These are phyloP conservation scores for Nestor notabilis DNA, from an alignment of 2,113 vertebrate genomes.

Conservation along the genomic window DNA sequence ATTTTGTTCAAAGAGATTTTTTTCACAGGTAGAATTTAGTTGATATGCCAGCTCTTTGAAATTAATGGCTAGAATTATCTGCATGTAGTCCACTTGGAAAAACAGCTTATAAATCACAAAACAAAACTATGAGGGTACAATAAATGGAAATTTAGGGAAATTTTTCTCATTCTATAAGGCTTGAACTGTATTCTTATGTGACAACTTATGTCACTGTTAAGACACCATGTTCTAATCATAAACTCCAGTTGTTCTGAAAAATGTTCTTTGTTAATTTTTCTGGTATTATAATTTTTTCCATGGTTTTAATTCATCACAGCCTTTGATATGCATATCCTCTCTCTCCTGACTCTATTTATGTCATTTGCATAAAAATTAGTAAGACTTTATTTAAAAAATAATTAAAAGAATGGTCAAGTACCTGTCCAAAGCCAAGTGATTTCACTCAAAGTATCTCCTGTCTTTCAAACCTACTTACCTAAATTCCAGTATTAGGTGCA, in stretches of 20 bases:
- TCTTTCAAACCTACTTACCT: not conserved
- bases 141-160: not conserved
- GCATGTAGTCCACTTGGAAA: not conserved
- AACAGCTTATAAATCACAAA: not conserved
- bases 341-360: not conserved
- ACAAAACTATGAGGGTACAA: not conserved
- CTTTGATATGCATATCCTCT: not conserved
- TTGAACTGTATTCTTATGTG: not conserved
- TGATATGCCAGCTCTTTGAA: not conserved
- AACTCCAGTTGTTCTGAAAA: not conserved
- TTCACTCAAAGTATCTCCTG: not conserved
- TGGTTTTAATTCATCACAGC: not conserved
- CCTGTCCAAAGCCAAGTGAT: not conserved
- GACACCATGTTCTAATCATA: not conserved
- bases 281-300: not conserved
- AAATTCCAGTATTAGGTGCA: not conserved
- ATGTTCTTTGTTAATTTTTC: not conserved
- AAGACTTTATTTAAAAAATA: not conserved
- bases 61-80: not conserved
- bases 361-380: not conserved
- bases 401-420: not conserved
- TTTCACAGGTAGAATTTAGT: not conserved
- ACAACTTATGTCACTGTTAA: not conserved
- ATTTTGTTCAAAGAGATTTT: not conserved
- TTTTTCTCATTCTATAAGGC: not conserved